These are phyloP conservation scores for Squalus acanthias DNA, from an alignment of 2,797 vertebrate species.

Conservation along the genomic window DNA sequence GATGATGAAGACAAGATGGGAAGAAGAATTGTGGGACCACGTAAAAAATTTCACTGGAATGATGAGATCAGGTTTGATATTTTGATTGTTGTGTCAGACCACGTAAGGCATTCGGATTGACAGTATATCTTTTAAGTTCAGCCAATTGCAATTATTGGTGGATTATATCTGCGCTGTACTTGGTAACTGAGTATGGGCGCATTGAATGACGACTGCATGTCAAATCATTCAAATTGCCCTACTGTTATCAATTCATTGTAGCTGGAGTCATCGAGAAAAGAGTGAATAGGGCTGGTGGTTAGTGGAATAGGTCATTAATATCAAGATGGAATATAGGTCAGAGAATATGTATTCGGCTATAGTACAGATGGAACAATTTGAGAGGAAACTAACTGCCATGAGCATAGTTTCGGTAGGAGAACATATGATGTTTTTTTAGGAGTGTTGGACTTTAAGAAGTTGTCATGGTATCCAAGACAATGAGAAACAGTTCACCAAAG, in stretches of 20 bases:
- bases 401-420: not conserved
- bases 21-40: slow-evolving; percentile 67
- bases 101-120: not conserved
- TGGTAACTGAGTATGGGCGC: not conserved
- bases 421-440: not conserved
- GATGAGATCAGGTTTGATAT: slow-evolving; percentile 79
- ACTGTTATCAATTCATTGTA: not conserved
- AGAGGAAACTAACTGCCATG: not conserved
- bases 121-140: not conserved
- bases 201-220: not conserved
- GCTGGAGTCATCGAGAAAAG: not conserved
- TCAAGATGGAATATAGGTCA: not conserved
- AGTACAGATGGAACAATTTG: not conserved
- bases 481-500: no score
- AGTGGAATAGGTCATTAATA: not conserved
- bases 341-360: not conserved
- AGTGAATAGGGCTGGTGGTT: not conserved
- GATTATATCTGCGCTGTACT: not conserved
- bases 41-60: slow-evolving; percentile 87
- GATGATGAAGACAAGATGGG: slow-evolving; percentile 71
- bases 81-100: not conserved
- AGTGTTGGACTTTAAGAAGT: not conserved
- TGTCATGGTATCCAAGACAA: not conserved
- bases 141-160: not conserved
- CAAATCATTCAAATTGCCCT: not conserved